Evolutionary conservation across 2,888 invertebrate genomes (phyloP), one percentile per base, ranked within the genome.

Genomic region (Oithona nana): DNA sequence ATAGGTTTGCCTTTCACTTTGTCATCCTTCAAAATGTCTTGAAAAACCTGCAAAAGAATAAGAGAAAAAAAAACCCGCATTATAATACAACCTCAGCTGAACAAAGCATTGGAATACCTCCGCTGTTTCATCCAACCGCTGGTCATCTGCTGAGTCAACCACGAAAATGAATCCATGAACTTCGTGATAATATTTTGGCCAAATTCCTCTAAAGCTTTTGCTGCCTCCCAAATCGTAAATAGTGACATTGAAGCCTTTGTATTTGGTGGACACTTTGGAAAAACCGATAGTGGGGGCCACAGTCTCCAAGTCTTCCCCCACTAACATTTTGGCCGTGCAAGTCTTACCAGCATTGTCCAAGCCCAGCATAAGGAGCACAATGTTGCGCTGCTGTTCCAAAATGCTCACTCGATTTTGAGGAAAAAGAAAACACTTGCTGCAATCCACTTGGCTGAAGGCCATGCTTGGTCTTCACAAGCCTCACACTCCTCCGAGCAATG

Each of bases 101-200:
- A 39, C 6, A 11, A 8, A 52, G 6, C 52, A 52, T 13, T 24
- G 16, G 29, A 26, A 57, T 57, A 29, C 30, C 24, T 57, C 20
- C 3, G 28, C n/a, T 22, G 49, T 29, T 48, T 62, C 62, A 6
- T 62, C 30, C 20, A 56, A 16, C 22, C 62, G 28, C 1, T 4
- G 3, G n/a, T 55, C 24, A 48, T 51, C 62, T 30, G 62, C 29
- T 6, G 54, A 54, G 24, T 62, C 62, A n/a, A 62, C 56, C 16
- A 62, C 62, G 48, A 62, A 62, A 13, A 62, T 61, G 29, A 56
- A 56, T 3, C 62, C 62, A 62, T 62, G 62, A 2, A 62, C 62
- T 39, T 62, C 62, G 26, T 62, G 62, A 48, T 31, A 62, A 28
- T 62, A 62, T 48, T 62, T 62, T 13, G 55, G 55, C 62, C 62